Percentiles rank a stretch among this genome's conserved stretches.
Evolutionary conservation across 2,888 invertebrate genomes (phyloP).

Genomic region (Drosophila kanekoi): DNA sequence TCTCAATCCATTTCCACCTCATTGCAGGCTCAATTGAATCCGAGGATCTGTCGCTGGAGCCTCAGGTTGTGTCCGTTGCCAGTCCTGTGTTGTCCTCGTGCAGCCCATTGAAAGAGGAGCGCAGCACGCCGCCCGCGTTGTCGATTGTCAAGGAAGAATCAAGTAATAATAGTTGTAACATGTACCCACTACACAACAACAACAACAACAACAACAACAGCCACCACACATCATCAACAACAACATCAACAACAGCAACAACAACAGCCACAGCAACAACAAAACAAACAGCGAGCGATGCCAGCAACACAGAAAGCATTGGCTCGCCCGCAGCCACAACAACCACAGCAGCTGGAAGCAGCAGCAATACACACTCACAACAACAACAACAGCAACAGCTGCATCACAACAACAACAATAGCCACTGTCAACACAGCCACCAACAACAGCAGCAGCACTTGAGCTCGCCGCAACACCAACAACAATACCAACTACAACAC

Average conservation of each 20-base stretch:
- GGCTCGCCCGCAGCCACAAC: constrained; percentile 59
- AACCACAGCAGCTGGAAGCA: constrained; percentile 61
- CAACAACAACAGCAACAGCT: constrained; percentile 75
- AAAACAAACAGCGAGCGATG: constrained; percentile 67
- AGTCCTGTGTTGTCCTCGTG: constrained; percentile 86
- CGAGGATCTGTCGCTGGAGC: constrained; percentile 91
- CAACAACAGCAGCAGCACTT: constrained; percentile 77
- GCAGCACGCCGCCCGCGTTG: constrained; percentile 88
- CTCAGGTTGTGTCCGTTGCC: constrained; percentile 83
- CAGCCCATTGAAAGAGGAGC: constrained; percentile 88
- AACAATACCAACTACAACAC: constrained; percentile 81
- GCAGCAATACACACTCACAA: constrained; percentile 71
- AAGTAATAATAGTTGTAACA: constrained; percentile 88
- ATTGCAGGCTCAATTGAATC: constrained; percentile 91
- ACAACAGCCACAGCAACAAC: constrained; percentile 64
- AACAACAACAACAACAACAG: constrained; percentile 80
- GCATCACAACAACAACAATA: constrained; percentile 76
- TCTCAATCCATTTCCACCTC: constrained; percentile 5
- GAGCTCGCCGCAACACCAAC: constrained; percentile 80
- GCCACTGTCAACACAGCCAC: constrained; percentile 67
- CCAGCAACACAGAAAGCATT: constrained; percentile 72
- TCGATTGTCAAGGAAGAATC: constrained; percentile 90
- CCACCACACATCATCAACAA: constrained; percentile 70
- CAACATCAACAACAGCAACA: constrained; percentile 60
- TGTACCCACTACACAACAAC: constrained; percentile 85